Evolutionary conservation across 2,113 vertebrate species (phyloP).

Genomic region (Strix uralensis): DNA sequence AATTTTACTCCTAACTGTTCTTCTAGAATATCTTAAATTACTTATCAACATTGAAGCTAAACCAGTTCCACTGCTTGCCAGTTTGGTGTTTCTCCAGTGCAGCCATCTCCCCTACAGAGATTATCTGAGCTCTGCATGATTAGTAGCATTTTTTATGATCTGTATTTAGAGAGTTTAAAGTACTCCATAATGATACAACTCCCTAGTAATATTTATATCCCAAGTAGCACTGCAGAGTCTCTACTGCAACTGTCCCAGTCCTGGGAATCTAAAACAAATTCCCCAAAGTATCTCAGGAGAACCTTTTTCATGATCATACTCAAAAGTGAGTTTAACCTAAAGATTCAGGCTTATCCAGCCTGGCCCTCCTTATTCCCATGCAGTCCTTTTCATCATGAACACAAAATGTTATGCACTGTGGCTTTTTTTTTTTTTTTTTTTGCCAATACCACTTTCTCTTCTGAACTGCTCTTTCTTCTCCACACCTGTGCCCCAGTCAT

Average conservation of each 20-base stretch:
- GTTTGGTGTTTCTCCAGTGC: background rate
- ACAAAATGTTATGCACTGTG: background rate
- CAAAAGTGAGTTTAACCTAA: background rate
- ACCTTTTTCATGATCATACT: background rate
- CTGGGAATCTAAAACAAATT: background rate
- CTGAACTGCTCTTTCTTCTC: background rate
- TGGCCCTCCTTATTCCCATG: background rate
- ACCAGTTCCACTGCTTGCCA: background rate
- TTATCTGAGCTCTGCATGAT: background rate
- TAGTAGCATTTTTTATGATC: background rate
- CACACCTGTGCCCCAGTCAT: background rate
- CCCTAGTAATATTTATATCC: background rate
- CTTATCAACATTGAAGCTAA: background rate
- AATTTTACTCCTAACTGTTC: background rate
- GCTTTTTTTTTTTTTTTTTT: background rate
- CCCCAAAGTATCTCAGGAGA: background rate
- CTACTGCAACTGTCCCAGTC: background rate
- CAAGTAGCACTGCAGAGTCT: background rate
- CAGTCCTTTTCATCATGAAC: background rate
- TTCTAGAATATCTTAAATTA: background rate
- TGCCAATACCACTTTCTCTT: background rate
- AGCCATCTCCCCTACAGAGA: background rate
- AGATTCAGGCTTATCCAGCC: background rate
- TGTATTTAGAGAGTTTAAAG: background rate
- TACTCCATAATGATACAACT: background rate